Conservation (phyloP, 1,140 invertebrate genomes). For the Drosophila arizonae region DNA sequence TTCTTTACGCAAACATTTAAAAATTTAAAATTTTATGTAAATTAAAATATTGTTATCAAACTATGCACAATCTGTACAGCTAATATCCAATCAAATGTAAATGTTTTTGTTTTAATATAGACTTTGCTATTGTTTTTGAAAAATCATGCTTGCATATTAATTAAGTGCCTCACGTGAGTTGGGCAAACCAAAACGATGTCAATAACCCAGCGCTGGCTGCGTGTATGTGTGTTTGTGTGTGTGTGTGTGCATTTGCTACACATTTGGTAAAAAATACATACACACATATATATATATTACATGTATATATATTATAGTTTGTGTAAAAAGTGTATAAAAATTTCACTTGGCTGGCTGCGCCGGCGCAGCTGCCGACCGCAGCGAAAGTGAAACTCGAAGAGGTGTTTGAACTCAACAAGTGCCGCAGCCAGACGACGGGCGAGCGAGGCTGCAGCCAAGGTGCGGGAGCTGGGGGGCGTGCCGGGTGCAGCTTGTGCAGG, state of each 20-base stretch:
- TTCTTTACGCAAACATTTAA: too few relatives aligned
- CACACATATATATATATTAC: background rate
- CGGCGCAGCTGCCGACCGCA: conserved; percentile 64
- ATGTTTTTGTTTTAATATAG: background rate
- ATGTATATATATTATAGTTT: background rate
- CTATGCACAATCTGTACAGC: too few relatives aligned
- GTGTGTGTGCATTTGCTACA: background rate
- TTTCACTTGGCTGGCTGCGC: conserved; percentile 61
- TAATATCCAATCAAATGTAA: too few relatives aligned
- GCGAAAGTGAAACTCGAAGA: conserved; percentile 74
- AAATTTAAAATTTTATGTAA: too few relatives aligned
- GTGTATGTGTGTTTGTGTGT: background rate
- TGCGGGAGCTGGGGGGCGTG: background rate
- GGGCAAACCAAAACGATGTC: conserved; percentile 39
- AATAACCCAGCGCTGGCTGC: conserved; percentile 33
- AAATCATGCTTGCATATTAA: conserved; percentile 24
- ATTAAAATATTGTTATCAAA: too few relatives aligned
- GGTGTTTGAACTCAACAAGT: conserved; percentile 72
- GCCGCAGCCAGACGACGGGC: conserved; percentile 6
- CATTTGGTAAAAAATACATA: conserved; percentile 4
- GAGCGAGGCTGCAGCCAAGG: background rate
- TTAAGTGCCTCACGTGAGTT: conserved; percentile 31
- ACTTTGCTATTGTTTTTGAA: too few relatives aligned
- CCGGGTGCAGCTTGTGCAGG: too few relatives aligned
- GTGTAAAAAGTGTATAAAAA: conserved; percentile 44